Base-by-base conservation (phyloP, 2,797 vertebrate species). In the Synanceia verrucosa region DNA sequence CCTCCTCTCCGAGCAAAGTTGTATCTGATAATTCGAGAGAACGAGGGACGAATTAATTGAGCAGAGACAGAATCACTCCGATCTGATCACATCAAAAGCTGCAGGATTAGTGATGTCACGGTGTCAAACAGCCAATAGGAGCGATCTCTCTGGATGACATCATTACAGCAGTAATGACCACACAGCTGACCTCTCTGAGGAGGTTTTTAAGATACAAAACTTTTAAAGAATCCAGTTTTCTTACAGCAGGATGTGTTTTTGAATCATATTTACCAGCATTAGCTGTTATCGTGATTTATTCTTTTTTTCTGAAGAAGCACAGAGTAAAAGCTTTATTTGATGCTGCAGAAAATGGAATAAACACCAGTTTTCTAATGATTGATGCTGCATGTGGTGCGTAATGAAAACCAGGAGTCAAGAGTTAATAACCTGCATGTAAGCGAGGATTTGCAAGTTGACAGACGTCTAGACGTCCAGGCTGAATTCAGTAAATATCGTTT, bases 11-110 rank as follows among this genome's bases (percentile, higher is more conserved):
- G n/a, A n/a, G 13, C 68, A 56, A 80, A 55, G 71, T 83, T 88
- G 77, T 80, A 86, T 86, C 89, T 90, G 88, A 89, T 86, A 84
- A 92, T 89, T 92, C 83, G 52, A 71, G 50, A 52, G 48, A 26
- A 26, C 37, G 61, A 21, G 21, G 36, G 44, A 7, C 19, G 1
- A 60, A 73, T 53, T n/a, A 39, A 65, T 52, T 34, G 44, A 64
- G 46, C 24, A 36, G 36, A 24, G 16, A 21, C 16, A 14, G 39
- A 39, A 43, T 24, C 37, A 37, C 19, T 37, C 29, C 9, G 14
- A 9, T 59, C 6, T 19, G n/a, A 26, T 26, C 2, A 47, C 3
- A 21, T 19, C 24, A 51, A 16, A 48, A 55, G 51, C 19, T 29
- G 4, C 10, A 14, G 34, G 24, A 44, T 33, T 43, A 26, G 26